These are phyloP conservation scores for Dendronephthya gigantea DNA, from an alignment of 64 coral and sea anemone species.

Conservation along the genomic window DNA sequence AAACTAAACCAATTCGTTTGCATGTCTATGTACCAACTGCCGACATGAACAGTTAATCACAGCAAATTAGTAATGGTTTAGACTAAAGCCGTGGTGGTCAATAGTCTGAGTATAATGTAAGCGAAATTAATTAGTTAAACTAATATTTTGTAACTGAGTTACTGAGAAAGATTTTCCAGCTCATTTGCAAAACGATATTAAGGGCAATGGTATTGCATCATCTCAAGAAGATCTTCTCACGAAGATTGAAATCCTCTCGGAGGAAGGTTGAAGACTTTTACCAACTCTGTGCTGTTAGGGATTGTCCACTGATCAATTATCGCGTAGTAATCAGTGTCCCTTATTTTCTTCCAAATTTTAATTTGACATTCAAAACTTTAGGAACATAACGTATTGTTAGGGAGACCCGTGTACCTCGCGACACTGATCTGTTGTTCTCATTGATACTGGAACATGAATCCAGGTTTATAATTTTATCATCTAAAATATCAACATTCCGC, in stretches of 20 bases:
- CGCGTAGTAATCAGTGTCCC: too few species aligned
- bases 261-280: too few species aligned
- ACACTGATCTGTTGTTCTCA: slow-evolving; percentile 7
- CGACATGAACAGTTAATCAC: not conserved
- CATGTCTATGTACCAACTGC: not conserved
- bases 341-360: slow-evolving; percentile 44
- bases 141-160: not conserved
- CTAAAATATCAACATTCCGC: slow-evolving; percentile 39
- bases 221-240: too few species aligned
- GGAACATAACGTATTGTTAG: slow-evolving; percentile 91
- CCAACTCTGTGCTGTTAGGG: too few species aligned
- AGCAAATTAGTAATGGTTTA: not conserved
- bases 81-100: not conserved
- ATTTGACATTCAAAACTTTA: slow-evolving; percentile 71
- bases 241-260: too few species aligned
- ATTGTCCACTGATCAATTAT: too few species aligned
- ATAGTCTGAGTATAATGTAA: not conserved
- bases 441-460: slow-evolving; percentile 30
- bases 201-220: too few species aligned
- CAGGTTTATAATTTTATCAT: slow-evolving; percentile 37
- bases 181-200: too few species aligned
- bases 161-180: too few species aligned
- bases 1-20: not conserved
- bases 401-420: slow-evolving; percentile 53
- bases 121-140: not conserved